Evolutionary conservation across 2,888 invertebrate species (phyloP), one percentile per base, ranked within the genome.

Genomic region (Agelastica alni): DNA sequence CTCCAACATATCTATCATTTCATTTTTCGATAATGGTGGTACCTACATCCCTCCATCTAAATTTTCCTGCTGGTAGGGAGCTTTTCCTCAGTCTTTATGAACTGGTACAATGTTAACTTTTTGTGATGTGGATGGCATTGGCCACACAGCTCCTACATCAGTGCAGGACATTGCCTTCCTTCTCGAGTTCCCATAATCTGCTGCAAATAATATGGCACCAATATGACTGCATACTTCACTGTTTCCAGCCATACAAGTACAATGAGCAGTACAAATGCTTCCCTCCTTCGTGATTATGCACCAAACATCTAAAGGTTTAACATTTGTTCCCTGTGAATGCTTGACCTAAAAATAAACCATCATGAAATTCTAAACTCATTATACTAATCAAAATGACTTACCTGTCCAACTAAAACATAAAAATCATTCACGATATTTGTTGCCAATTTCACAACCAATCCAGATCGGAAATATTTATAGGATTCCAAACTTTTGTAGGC

Each of bases 171-270:
- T 7, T 43, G 5, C 31, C 5, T 32, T 31, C 34, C 20, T 48
- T 10, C 16, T 48, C 20, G 28, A 18, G 17, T 36, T 32, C 43
- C 48, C 43, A 43, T 43, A 48, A 18, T 53, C 42, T n/a, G 37
- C 47, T 12, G 53, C 42, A 48, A 47, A 53, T 5, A 53, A 9
- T 37, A 43, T 31, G 12, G 48, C 43, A 20, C 43, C 47, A 3
- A 53, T 18, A 37, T 61, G 60, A 14, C 58, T 59, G 22, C 58
- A 58, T 7, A 51, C 51, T 39, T 57, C 55, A 41, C 55, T 43
- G 10, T 37, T 44, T 6, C 53, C 56, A 12, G 54, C 48, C 59
- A 57, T 56, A 26, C 51, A 53, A 10, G 28, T 55, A 43, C 56
- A 59, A 16, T 47, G 44, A 28, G 41, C 55, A 44, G 32, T 57